Conservation (phyloP, 2,888 invertebrate species). For the Lucinisca nassula region DNA sequence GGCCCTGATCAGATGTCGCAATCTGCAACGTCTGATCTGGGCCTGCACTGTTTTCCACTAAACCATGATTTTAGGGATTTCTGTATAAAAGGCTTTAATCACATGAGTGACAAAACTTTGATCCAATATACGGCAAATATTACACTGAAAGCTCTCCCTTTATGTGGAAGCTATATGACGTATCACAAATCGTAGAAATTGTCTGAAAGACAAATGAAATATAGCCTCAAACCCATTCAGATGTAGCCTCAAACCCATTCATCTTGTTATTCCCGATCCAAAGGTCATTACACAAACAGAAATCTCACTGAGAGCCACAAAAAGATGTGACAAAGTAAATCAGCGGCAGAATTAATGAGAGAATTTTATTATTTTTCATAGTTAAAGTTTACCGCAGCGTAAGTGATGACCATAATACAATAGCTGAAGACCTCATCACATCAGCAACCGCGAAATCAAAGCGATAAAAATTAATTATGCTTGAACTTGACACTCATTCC, state of each 20-base stretch:
- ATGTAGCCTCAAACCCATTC: constrained; percentile 32
- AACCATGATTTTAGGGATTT: no score
- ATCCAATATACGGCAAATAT: neutral
- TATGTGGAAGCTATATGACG: neutral
- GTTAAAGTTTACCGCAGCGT: constrained; percentile 34
- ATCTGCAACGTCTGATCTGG: no score
- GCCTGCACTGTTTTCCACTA: no score
- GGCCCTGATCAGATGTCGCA: no score
- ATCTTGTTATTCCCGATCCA: constrained; percentile 33
- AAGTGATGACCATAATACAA: constrained; percentile 47
- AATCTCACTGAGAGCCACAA: constrained; percentile 19
- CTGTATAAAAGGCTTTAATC: no score
- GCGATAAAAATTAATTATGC: constrained; percentile 40
- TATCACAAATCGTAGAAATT: constrained; percentile 6
- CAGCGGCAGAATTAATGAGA: constrained; percentile 53
- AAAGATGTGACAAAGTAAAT: constrained; percentile 50
- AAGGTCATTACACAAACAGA: constrained; percentile 62
- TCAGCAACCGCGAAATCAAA: constrained; percentile 25
- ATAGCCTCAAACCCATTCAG: constrained; percentile 1
- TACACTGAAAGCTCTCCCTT: neutral
- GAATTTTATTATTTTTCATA: constrained; percentile 58
- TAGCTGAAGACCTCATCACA: constrained; percentile 39
- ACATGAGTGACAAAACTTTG: neutral
- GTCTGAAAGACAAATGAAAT: constrained; percentile 38
- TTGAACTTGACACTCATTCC: neutral